Evolutionary conservation across 2,888 invertebrate species (phyloP).

Genomic region (Chydorus sphaericus): DNA sequence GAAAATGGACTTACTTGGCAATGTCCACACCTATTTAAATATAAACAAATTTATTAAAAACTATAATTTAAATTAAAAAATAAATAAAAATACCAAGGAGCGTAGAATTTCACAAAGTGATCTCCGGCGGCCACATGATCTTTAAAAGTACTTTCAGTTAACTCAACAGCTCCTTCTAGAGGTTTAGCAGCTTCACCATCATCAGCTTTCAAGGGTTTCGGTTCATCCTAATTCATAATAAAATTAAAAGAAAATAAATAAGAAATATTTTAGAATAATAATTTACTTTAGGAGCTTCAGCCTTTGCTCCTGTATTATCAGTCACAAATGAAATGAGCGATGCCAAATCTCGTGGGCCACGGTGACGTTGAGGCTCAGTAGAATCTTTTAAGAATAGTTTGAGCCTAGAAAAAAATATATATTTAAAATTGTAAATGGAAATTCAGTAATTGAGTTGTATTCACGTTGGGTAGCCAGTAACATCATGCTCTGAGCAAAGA

Average conservation of each 20-base stretch:
- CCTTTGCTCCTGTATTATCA: too few relatives aligned
- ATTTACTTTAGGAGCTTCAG: too few relatives aligned
- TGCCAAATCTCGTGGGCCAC: conserved; percentile 60
- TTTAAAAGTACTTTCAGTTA: conserved; percentile 60
- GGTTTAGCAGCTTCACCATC: not conserved
- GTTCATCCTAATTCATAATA: too few relatives aligned
- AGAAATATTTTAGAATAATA: not conserved
- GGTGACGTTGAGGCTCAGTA: conserved; percentile 51
- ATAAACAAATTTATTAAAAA: not conserved
- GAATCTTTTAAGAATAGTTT: conserved; percentile 58
- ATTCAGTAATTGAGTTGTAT: conserved; percentile 18
- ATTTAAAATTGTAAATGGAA: not conserved
- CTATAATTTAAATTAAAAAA: not conserved
- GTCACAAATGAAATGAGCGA: conserved; percentile 58
- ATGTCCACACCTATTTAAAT: conserved; percentile 44
- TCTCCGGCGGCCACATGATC: conserved; percentile 54
- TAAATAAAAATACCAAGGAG: conserved; percentile 48
- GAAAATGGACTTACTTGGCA: conserved; percentile 45
- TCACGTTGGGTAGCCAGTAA: conserved; percentile 50
- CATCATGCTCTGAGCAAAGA: conserved; percentile 56
- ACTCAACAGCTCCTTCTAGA: conserved; percentile 47
- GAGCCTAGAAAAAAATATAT: conserved; percentile 34
- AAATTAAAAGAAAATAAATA: not conserved
- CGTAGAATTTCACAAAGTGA: conserved; percentile 81
- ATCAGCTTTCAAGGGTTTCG: not conserved